Evolutionary conservation across 2,797 vertebrate species (phyloP), one percentile per base, ranked within the genome.

Genomic region (Crax fasciolata): DNA sequence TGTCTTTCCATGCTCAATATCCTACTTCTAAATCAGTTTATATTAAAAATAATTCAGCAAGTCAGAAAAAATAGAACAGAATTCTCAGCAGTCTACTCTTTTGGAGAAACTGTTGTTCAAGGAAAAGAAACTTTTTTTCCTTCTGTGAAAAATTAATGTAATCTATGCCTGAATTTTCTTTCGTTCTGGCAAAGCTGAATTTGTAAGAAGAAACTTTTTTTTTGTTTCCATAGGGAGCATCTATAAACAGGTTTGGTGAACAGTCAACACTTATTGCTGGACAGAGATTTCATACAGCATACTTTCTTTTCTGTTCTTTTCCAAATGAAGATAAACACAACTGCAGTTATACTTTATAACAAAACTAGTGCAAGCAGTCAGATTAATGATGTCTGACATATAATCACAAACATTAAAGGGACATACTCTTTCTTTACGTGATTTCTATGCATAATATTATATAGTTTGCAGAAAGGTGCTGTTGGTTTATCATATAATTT

Each of bases 231-330:
- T 54, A 43, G 2, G 18, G 8, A 81, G 6, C 66, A n/a, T 62
- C 27, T 84, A 4, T 78, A 66, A 84, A 74, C 38, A 23, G 89
- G 32, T 28, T 75, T 41, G 27, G 9, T 78, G 68, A 91, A 63
- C 30, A 88, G 21, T 72, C 58, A 78, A 48, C 14, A 55, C 11
- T 90, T 52, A 52, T 59, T 88, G 6, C 24, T 49, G 9, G 62
- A 66, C 43, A 6, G 35, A 55, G 49, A 68, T 91, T 75, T 75
- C 44, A 59, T 67, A n/a, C 68, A 61, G 38, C 87, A 25, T 66
- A 61, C 35, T 83, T 90, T 90, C 19, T 93, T 87, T 95, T 89
- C 25, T 19, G 67, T 84, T 25, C 75, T 87, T 87, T 90, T 90
- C 30, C n/a, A 43, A 65, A 44, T 30, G 48, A 93, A 78, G 75